A percentile compares a stretch with the other conserved stretches of the same genome.
Evolutionary conservation across 1,140 invertebrate species (phyloP).

Genomic region (Trichoplusia ni): DNA sequence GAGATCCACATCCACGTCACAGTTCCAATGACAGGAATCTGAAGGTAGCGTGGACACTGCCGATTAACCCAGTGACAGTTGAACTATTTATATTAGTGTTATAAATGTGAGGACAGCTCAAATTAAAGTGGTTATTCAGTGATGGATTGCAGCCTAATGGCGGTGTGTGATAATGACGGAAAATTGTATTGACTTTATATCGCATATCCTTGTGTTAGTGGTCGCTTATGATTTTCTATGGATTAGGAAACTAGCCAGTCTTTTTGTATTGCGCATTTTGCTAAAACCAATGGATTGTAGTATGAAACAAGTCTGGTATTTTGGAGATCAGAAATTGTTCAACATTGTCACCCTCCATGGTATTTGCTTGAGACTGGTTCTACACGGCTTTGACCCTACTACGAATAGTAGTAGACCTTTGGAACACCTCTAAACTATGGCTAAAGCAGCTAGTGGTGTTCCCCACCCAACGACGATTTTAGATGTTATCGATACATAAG

Average conservation of each 20-base stretch:
- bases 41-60: conserved; percentile 26
- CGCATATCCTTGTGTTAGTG: conserved; percentile 20
- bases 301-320: no score
- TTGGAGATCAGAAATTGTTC: no score
- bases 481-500: conserved; percentile 39
- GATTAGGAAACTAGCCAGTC: not conserved
- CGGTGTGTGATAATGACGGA: conserved; percentile 17
- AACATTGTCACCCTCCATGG: no score
- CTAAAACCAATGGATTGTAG: no score
- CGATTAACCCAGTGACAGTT: conserved; percentile 28
- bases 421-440: not conserved
- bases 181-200: conserved; percentile 8
- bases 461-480: conserved; percentile 1
- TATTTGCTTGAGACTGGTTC: no score
- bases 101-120: conserved; percentile 3
- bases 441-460: not conserved
- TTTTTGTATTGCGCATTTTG: no score
- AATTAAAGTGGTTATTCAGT: conserved; percentile 20
- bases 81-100: conserved; percentile 27
- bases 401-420: no score
- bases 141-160: conserved; percentile 17
- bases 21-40: conserved; percentile 68
- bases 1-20: conserved; percentile 72
- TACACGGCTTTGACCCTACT: no score
- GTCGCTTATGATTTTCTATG: conserved; percentile 2